These are phyloP conservation scores for Galbula dea DNA, from an alignment of 2,113 vertebrate genomes.

Conservation along the genomic window DNA sequence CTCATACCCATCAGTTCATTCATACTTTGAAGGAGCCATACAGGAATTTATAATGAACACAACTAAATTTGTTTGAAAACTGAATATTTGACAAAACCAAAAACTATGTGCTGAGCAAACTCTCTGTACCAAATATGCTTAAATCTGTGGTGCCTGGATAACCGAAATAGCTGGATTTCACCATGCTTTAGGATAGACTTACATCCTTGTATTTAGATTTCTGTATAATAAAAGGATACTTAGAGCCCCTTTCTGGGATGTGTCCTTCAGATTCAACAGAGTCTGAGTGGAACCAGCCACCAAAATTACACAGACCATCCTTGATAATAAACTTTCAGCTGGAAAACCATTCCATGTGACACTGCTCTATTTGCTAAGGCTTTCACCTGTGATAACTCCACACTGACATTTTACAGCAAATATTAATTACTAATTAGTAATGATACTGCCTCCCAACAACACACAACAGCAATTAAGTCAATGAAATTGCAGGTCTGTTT, in stretches of 20 bases:
- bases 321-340: not conserved
- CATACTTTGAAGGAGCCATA: not conserved
- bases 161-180: not conserved
- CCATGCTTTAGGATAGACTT: not conserved
- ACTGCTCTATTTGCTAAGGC: not conserved
- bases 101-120: not conserved
- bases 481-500: not conserved
- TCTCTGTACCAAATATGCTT: not conserved
- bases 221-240: not conserved
- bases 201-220: not conserved
- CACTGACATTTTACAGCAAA: not conserved
- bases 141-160: not conserved
- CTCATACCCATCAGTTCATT: not conserved
- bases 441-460: not conserved
- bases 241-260: not conserved
- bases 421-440: constrained; percentile 22
- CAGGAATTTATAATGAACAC: not conserved
- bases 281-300: not conserved
- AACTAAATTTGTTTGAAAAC: not conserved
- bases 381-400: not conserved
- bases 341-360: not conserved
- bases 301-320: not conserved
- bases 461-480: constrained; percentile 3
- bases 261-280: not conserved
- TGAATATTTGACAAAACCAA: not conserved